Evolutionary conservation across 2,888 invertebrate genomes (phyloP).

Genomic region (Pelosia muscerda): DNA sequence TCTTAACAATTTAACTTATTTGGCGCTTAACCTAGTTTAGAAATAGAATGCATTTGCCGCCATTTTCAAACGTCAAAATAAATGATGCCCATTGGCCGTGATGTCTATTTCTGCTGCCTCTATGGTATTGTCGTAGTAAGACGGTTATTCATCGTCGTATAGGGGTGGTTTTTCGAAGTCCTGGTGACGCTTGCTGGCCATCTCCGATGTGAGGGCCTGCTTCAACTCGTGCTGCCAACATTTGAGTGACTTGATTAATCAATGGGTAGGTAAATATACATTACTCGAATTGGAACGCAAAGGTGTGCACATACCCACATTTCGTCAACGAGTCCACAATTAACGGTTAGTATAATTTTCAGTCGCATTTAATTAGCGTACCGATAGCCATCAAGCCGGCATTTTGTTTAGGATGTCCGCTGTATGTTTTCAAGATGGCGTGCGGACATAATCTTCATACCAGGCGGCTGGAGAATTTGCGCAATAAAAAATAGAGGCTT

Average conservation of each 20-base stretch:
- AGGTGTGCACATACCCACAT: no score
- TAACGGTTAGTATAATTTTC: no score
- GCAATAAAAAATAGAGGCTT: no score
- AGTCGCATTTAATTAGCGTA: no score
- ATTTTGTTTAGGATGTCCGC: no score
- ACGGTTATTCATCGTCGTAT: conserved; percentile 71
- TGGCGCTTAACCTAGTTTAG: conserved; percentile 17
- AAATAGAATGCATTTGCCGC: conserved; percentile 6
- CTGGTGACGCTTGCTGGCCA: conserved; percentile 59
- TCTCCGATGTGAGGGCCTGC: conserved; percentile 67
- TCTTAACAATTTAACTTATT: conserved; percentile 9
- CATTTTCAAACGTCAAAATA: conserved; percentile 12
- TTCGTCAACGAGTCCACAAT: no score
- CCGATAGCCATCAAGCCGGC: no score
- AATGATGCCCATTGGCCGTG: conserved; percentile 5
- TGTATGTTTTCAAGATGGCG: no score
- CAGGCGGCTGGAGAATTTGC: no score
- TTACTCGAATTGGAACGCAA: no score
- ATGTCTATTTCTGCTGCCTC: conserved; percentile 8
- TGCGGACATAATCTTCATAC: no score
- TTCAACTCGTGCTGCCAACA: conserved; percentile 77
- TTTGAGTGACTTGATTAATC: conserved; percentile 17
- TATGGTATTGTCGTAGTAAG: conserved; percentile 7
- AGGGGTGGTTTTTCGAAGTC: conserved; percentile 64
- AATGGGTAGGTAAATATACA: no score